phyloP scores from a whole-genome alignment of 1,140 invertebrate genomes.

The Lucilia sericata region DNA sequence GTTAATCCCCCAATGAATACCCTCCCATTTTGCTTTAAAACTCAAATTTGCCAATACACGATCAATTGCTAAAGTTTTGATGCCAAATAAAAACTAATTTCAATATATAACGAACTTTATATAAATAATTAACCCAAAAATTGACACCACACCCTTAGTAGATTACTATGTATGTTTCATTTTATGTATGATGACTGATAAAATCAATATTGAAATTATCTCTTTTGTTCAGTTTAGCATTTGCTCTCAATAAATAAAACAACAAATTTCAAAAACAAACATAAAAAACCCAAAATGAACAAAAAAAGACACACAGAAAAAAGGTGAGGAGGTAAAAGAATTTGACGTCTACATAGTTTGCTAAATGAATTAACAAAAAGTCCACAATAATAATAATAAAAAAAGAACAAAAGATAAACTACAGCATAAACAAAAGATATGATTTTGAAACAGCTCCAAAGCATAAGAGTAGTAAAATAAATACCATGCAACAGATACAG shows the following conservation, averaged over 20 bases:
- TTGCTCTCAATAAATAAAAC: background rate
- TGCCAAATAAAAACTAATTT: too few relatives aligned
- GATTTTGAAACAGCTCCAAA: background rate
- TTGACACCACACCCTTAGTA: background rate
- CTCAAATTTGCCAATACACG: too few relatives aligned
- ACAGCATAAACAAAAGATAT: background rate
- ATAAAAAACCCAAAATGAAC: too few relatives aligned
- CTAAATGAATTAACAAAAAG: constrained; percentile 8
- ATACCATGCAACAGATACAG: background rate
- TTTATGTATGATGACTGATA: constrained; percentile 10
- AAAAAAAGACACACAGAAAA: background rate
- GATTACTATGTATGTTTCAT: background rate
- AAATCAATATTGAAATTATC: constrained; percentile 20
- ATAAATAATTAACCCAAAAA: background rate
- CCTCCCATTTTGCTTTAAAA: too few relatives aligned
- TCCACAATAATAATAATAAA: background rate
- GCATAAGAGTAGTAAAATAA: too few relatives aligned
- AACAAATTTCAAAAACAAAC: background rate
- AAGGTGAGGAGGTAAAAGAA: background rate
- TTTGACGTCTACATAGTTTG: background rate
- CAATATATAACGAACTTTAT: too few relatives aligned
- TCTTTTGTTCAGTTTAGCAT: background rate
- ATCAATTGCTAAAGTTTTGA: too few relatives aligned
- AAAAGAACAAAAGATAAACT: background rate
- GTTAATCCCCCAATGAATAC: too few relatives aligned